phyloP scores from a whole-genome alignment of 2,888 invertebrate species.

The Tinea trinotella region DNA sequence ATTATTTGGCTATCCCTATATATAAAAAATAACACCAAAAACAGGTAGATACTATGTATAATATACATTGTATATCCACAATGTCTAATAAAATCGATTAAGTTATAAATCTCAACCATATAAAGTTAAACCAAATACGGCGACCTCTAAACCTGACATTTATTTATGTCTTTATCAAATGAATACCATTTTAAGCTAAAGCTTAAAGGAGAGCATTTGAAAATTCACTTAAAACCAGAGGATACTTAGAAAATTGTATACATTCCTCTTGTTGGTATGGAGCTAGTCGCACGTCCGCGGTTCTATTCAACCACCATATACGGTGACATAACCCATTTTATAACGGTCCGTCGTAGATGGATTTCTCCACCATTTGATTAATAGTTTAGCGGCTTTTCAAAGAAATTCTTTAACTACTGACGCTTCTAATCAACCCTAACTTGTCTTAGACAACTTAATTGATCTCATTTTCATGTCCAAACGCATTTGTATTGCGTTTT shows the following conservation, averaged over 20 bases:
- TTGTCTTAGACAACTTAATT: slow-evolving; percentile 20
- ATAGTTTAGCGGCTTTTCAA: slow-evolving; percentile 26
- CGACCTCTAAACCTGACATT: background rate
- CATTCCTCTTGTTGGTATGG: slow-evolving; percentile 24
- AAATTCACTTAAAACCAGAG: slow-evolving; percentile 31
- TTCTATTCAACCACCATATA: slow-evolving; percentile 35
- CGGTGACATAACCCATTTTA: slow-evolving; percentile 54
- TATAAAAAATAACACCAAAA: no score
- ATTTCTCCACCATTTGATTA: slow-evolving; percentile 35
- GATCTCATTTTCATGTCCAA: slow-evolving; percentile 15
- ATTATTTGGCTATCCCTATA: no score
- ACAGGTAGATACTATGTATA: no score
- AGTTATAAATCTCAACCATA: background rate
- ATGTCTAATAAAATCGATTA: background rate
- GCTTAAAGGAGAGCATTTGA: slow-evolving; percentile 20
- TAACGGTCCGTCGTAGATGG: slow-evolving; percentile 43
- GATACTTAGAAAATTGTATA: slow-evolving; percentile 35
- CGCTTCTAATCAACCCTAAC: slow-evolving; percentile 1
- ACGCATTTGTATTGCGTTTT: background rate
- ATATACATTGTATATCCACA: background rate
- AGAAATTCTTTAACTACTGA: slow-evolving; percentile 20
- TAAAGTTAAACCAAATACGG: background rate
- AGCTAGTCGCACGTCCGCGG: slow-evolving; percentile 35
- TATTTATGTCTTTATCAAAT: slow-evolving; percentile 14
- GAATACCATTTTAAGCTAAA: background rate